These are phyloP conservation scores for Notarius quadriscutis DNA, from an alignment of 2,113 vertebrate species.

Conservation along the genomic window DNA sequence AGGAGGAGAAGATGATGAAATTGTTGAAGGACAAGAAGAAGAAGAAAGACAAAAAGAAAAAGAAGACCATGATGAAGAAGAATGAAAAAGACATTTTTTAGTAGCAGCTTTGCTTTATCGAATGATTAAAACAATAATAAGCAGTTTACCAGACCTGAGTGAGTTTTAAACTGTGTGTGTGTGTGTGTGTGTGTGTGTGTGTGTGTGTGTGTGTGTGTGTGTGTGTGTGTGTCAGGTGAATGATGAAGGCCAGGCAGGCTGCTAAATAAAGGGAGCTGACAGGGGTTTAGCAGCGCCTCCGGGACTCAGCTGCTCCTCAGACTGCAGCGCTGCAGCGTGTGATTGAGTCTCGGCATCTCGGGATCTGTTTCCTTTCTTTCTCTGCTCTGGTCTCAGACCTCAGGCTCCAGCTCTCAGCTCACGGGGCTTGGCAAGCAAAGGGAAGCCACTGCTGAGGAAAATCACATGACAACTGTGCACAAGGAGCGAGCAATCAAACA, in stretches of 20 bases:
- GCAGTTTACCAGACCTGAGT: background rate
- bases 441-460: slow-evolving; percentile 8
- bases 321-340: background rate
- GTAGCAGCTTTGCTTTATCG: background rate
- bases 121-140: background rate
- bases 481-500: slow-evolving; percentile 26
- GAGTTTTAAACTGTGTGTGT: background rate
- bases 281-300: background rate
- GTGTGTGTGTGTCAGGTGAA: background rate
- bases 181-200: background rate
- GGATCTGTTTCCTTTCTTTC: background rate
- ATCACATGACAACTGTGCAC: slow-evolving; percentile 29
- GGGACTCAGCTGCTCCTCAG: slow-evolving; percentile 1
- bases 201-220: slow-evolving; percentile 20
- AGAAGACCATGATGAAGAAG: background rate
- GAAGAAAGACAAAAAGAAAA: background rate
- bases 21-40: background rate
- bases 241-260: slow-evolving; percentile 1
- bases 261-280: background rate
- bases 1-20: background rate
- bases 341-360: slow-evolving; percentile 3
- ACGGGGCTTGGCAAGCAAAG: background rate
- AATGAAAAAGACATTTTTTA: background rate
- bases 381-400: background rate
- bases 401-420: background rate